These are phyloP conservation scores for Oryctolagus cuniculus DNA, from an alignment of 2,113 vertebrate species.

Conservation along the genomic window DNA sequence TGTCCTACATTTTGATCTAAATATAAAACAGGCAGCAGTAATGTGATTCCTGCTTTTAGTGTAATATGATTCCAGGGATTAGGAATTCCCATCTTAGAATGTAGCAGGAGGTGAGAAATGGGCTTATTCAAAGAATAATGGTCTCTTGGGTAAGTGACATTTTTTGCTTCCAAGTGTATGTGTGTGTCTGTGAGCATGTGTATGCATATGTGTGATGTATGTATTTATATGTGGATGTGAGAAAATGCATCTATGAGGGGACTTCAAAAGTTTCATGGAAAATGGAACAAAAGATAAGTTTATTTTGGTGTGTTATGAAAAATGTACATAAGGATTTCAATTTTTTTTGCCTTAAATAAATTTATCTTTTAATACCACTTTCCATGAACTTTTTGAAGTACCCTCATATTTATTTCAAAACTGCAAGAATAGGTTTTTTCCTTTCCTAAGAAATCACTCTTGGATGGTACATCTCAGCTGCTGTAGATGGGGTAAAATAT, in stretches of 20 bases:
- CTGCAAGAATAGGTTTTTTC: not conserved
- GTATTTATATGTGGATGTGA: not conserved
- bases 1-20: conserved; percentile 72
- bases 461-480: not conserved
- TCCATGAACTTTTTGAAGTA: too few species aligned
- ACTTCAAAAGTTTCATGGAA: too few species aligned
- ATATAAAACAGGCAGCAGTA: conserved; percentile 85
- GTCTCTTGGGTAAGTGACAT: conserved; percentile 1
- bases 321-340: too few species aligned
- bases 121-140: not conserved
- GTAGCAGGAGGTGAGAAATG: conserved; percentile 70
- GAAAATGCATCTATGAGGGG: too few species aligned
- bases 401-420: not conserved
- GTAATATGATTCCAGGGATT: conserved; percentile 83
- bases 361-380: too few species aligned
- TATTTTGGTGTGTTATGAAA: too few species aligned
- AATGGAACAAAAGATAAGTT: too few species aligned
- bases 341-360: too few species aligned
- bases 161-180: not conserved
- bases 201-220: not conserved
- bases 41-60: conserved; percentile 70
- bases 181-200: not conserved
- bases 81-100: conserved; percentile 79
- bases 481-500: conserved; percentile 14
- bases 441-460: conserved; percentile 3